A percentile compares a stretch with the other conserved stretches of the same genome.
Evolutionary conservation across 1,140 invertebrate genomes (phyloP).

Genomic region (Antheraea pernyi): DNA sequence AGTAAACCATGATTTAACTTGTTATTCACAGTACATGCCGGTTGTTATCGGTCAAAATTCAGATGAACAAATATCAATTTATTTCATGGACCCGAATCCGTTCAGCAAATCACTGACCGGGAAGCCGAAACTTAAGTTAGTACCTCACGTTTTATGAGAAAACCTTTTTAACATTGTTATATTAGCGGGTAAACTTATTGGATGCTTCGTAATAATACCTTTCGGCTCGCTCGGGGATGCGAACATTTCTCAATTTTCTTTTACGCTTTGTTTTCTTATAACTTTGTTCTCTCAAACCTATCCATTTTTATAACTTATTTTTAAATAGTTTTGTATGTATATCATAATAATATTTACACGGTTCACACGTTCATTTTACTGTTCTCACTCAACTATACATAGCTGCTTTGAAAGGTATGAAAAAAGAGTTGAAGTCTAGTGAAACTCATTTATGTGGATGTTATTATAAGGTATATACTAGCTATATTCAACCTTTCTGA

Average conservation of each 20-base stretch:
- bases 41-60: constrained; percentile 66
- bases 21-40: constrained; percentile 59
- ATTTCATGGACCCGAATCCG: constrained; percentile 63
- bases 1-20: not conserved
- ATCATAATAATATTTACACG: too few species aligned
- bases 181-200: not conserved
- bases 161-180: not conserved
- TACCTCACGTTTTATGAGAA: constrained; percentile 6
- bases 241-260: not conserved
- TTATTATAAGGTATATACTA: too few species aligned
- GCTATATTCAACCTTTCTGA: too few species aligned
- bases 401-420: too few species aligned
- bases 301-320: too few species aligned
- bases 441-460: too few species aligned
- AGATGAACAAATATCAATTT: constrained; percentile 54
- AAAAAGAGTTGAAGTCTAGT: too few species aligned
- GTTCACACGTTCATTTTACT: too few species aligned
- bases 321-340: too few species aligned
- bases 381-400: too few species aligned
- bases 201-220: not conserved
- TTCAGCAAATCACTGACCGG: constrained; percentile 63
- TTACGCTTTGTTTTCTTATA: not conserved
- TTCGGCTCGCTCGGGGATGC: too few species aligned
- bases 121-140: constrained; percentile 70
- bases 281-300: not conserved